Evolutionary conservation across 1,140 invertebrate species (phyloP), one percentile per base, ranked within the genome.

Genomic region (Orchesella cincta): DNA sequence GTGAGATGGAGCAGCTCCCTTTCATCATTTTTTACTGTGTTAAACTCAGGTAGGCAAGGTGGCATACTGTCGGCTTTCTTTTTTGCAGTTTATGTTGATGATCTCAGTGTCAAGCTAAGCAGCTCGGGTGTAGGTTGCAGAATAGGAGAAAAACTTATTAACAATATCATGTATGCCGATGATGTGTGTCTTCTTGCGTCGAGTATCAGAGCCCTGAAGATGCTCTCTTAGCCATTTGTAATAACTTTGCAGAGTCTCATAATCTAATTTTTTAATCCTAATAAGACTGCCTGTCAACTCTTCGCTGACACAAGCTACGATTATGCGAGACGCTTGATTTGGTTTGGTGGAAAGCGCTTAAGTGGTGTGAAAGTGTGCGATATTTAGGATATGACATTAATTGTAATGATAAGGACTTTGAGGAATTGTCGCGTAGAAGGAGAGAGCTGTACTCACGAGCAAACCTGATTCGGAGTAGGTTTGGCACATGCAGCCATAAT

Each of bases 21-120:
- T 46, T 46, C 39, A 8, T 18, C 18, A 8, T 5, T 18, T 46
- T 46, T 46, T 18, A 8, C 39, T 18, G 39, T 46, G 5, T 18
- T 5, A 18, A 46, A 46, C 39, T 46, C 39, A 46, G 39, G 5
- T 46, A 46, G 39, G 18, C 39, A 46, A 18, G 26, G 39, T 46
- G 39, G 39, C 39, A 5, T 46, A 18, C 39, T 46, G 5, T 46
- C 39, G 5, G 5, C 39, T 1, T 29, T 29, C 8, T 70, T 70
- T 33, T 70, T 29, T 70, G 64, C 64, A 28, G 33, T 70, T 26
- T 70, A 70, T 70, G 5, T 33, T 1, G 64, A 70, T 70, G 64
- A 70, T 3, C 33, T 70, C 5, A 29, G 8, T 8, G 1, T 29
- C 5, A 18, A 5, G 31, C 64, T 70, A 29, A 70, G 23, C 16